phyloP scores from a whole-genome alignment of 2,888 invertebrate species.

The Eucriotettix oculatus region DNA sequence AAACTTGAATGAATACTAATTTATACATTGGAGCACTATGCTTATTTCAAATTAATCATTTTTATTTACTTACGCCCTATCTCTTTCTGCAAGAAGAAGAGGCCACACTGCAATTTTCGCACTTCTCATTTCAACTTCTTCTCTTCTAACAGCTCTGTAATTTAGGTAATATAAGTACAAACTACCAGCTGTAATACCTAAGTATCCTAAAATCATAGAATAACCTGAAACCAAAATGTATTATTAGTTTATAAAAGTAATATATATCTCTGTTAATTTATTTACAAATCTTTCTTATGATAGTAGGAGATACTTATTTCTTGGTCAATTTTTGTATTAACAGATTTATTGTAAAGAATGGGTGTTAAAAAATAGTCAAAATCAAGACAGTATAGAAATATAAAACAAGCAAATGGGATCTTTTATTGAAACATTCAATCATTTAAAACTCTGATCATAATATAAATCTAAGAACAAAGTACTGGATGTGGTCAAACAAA shows the following conservation, averaged over 20 bases:
- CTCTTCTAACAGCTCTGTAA: conserved; percentile 32
- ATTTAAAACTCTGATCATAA: too few relatives aligned
- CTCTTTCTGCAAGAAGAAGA: conserved; percentile 64
- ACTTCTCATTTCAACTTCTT: conserved; percentile 59
- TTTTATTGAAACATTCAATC: background rate
- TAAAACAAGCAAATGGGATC: background rate
- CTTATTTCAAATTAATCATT: background rate
- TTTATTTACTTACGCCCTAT: conserved; percentile 44
- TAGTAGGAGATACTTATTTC: background rate
- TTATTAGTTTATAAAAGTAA: too few relatives aligned
- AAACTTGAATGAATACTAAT: too few relatives aligned
- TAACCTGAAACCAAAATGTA: conserved; percentile 31
- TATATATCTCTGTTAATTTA: background rate
- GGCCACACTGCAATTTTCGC: conserved; percentile 61
- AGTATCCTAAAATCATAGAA: conserved; percentile 36
- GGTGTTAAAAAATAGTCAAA: background rate
- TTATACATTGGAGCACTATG: background rate
- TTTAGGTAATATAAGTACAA: conserved; percentile 39
- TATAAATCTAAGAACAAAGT: too few relatives aligned
- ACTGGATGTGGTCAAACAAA: too few relatives aligned
- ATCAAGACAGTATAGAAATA: background rate
- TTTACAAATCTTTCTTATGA: background rate
- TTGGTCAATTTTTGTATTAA: too few relatives aligned
- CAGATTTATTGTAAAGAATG: background rate
- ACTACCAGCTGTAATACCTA: conserved; percentile 35